Percentiles rank a stretch among this genome's conserved stretches.
Conservation (phyloP, 2,113 vertebrate species). For the Phrynosoma blainvillii region DNA sequence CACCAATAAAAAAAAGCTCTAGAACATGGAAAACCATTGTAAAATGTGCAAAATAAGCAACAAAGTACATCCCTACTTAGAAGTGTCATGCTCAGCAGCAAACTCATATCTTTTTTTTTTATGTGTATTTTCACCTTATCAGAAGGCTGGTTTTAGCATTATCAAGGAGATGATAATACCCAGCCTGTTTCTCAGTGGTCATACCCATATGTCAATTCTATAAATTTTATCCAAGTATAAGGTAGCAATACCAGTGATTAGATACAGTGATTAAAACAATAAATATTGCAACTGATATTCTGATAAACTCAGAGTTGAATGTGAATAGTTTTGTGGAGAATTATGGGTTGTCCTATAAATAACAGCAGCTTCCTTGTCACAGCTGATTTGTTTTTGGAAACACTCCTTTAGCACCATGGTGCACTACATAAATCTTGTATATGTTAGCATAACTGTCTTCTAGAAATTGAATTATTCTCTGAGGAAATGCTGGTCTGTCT, state of each 20-base stretch:
- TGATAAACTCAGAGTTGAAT: slow-evolving; percentile 49
- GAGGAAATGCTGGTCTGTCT: slow-evolving; percentile 36
- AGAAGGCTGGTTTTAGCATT: fast-evolving
- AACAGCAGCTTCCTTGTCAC: slow-evolving; percentile 44
- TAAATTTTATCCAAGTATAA: neutral
- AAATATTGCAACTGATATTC: slow-evolving; percentile 41
- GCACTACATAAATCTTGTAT: slow-evolving; percentile 44
- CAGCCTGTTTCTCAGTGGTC: neutral
- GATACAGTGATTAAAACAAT: slow-evolving; percentile 57
- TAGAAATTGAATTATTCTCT: slow-evolving; percentile 53
- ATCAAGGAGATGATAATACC: neutral
- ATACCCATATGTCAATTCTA: neutral
- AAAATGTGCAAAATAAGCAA: no score
- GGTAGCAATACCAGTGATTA: slow-evolving; percentile 36
- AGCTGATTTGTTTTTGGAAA: slow-evolving; percentile 61
- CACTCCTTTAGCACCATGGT: slow-evolving; percentile 32
- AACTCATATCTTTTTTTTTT: neutral
- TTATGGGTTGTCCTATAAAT: slow-evolving; percentile 49
- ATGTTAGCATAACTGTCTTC: slow-evolving; percentile 54
- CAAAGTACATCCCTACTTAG: no score
- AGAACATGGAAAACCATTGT: no score
- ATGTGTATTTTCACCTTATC: neutral
- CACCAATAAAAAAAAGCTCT: no score
- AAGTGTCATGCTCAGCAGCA: neutral
- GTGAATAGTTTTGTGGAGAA: slow-evolving; percentile 36